Base-by-base conservation (phyloP, 2,797 vertebrate species). In the Antrozous pallidus region DNA sequence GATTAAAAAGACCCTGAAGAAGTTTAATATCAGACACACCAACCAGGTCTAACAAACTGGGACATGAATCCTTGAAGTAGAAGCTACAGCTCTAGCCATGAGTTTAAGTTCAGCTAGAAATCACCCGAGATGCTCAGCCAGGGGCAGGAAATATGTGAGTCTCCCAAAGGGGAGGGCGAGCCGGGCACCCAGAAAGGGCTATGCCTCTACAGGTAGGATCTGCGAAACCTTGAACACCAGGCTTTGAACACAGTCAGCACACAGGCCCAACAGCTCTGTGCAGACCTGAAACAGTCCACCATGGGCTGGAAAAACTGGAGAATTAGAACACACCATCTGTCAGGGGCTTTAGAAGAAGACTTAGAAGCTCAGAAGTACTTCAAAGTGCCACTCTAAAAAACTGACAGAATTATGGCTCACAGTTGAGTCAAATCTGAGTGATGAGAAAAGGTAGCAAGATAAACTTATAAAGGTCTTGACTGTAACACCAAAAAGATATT, bases 231-330 rank as follows among this genome's bases (percentile, higher is more conserved):
- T 6, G 6, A 40, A 28, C 8, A 6, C 2, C 24, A n/a, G 36
- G 24, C 1, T 33, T 6, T 56, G 8, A 65, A 22, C 3, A 26
- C 47, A 0, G 36, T 0, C 2, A 4, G 40, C 24, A 8, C 1
- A 1, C 33, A 45, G 47, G 7, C 9, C 45, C 16, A 45, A 8
- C 12, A 77, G 70, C n/a, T 58, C 33, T 31, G 24, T 28, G 47
- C 40, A 45, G 33, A 56, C 69, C 80, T 49, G 58, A 40, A 18
- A 47, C 12, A 0, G 6, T n/a, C 42, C 17, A 2, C 5, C n/a
- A 14, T 3, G 20, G 36, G 1, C 40, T 47, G n/a, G 47, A 42
- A 77, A 49, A 2, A 12, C 6, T 49, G 73, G 18, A 79, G 3
- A 45, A 17, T 24, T 5, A 56, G 51, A 84, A 33, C 3, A 26